A percentile compares a stretch with the other conserved stretches of the same genome.
Conservation (phyloP, 2,888 invertebrate species). For the Drosophila longiperda region DNA sequence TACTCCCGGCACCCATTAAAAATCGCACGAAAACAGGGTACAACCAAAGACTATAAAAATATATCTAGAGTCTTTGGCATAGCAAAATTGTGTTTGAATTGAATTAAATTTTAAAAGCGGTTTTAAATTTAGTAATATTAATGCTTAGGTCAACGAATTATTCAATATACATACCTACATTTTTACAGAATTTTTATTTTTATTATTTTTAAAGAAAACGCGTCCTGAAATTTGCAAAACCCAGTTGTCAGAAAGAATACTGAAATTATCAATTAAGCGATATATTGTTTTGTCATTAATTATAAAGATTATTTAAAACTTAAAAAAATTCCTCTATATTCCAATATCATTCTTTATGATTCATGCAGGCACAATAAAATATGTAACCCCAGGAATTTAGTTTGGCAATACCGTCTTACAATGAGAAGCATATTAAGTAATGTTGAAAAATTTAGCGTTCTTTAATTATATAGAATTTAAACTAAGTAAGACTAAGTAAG, state of each 20-base stretch:
- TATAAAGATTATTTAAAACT: not conserved
- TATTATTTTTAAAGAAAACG: not conserved
- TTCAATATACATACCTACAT: not conserved
- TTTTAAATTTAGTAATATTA: not conserved
- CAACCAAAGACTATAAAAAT: not conserved
- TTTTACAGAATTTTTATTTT: not conserved
- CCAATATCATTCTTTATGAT: not conserved
- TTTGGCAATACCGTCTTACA: not conserved
- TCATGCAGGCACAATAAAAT: not conserved
- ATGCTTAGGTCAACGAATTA: not conserved
- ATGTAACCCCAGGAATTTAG: not conserved
- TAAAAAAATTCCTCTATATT: not conserved
- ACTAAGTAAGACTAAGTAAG: constrained; percentile 14
- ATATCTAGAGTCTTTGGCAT: not conserved
- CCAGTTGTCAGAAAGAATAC: not conserved
- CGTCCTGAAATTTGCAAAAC: not conserved
- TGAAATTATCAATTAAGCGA: not conserved
- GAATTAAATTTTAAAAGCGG: not conserved
- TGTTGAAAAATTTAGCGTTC: not conserved
- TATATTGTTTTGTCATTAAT: not conserved
- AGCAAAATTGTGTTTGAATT: not conserved
- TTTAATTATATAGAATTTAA: constrained; percentile 6
- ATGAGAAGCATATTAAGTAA: not conserved
- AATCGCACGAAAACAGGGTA: not conserved
- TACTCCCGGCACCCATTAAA: not conserved